These are phyloP conservation scores for Lytechinus pictus DNA, from an alignment of 35 echinoderm and acorn worm species.

Conservation along the genomic window DNA sequence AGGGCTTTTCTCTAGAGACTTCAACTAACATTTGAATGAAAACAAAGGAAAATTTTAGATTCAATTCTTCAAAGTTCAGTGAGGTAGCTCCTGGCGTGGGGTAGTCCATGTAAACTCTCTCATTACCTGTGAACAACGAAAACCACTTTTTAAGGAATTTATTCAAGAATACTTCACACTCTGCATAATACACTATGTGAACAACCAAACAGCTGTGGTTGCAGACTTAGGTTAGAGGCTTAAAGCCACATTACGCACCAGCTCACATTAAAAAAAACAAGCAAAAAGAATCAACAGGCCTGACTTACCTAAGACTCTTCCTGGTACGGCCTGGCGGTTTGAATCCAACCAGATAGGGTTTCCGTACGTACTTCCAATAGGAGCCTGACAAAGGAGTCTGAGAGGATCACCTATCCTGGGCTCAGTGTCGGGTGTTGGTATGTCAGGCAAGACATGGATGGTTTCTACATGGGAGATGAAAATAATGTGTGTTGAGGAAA, in stretches of 20 bases:
- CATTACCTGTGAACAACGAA: neutral
- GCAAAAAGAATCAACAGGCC: too few relatives aligned
- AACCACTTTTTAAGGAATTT: too few relatives aligned
- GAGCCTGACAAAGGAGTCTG: conserved; percentile 39
- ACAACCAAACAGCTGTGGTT: too few relatives aligned
- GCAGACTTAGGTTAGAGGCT: too few relatives aligned
- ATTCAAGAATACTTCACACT: too few relatives aligned
- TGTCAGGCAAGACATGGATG: neutral
- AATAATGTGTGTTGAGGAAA: neutral
- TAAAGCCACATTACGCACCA: too few relatives aligned
- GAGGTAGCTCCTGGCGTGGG: neutral
- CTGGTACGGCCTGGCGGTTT: conserved; percentile 4
- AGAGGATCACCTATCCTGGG: conserved; percentile 42
- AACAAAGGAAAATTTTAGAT: neutral
- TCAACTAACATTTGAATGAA: too few relatives aligned
- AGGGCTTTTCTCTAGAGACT: too few relatives aligned
- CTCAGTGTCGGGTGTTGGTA: neutral
- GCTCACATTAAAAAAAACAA: too few relatives aligned
- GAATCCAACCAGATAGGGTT: conserved; percentile 47
- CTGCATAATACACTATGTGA: too few relatives aligned
- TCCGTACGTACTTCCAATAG: neutral
- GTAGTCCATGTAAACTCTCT: conserved; percentile 41
- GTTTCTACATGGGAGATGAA: neutral
- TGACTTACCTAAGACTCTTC: conserved; percentile 28
- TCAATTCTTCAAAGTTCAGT: conserved; percentile 32